Evolutionary conservation across 2,888 invertebrate genomes (phyloP).

Genomic region (Hyposoter dolosus): DNA sequence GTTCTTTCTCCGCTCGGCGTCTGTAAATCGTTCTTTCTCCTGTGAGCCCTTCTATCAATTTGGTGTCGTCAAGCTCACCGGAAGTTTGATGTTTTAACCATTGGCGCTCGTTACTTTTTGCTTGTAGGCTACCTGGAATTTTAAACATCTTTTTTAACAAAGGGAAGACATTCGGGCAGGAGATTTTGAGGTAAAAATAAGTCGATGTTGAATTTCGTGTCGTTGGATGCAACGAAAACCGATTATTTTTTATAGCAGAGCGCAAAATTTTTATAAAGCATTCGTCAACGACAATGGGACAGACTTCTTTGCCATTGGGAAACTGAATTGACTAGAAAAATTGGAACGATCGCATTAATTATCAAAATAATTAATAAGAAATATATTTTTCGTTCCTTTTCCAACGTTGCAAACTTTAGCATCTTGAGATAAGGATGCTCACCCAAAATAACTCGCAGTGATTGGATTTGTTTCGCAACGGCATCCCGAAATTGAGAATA

Average conservation of each 20-base stretch:
- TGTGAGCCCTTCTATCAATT: constrained; percentile 96
- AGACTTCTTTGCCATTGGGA: no score
- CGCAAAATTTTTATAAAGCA: no score
- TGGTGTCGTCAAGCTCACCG: constrained; percentile 97
- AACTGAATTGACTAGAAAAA: no score
- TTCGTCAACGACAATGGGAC: no score
- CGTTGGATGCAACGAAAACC: no score
- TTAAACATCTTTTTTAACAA: neutral
- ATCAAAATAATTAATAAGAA: neutral
- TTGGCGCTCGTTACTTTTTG: constrained; percentile 96
- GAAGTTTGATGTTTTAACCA: constrained; percentile 98
- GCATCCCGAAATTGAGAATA: constrained; percentile 93
- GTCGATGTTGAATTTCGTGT: no score
- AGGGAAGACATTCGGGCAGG: no score
- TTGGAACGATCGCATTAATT: no score
- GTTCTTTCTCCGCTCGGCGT: constrained; percentile 93
- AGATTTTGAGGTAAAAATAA: no score
- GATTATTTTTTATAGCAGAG: no score
- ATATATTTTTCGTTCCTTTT: neutral
- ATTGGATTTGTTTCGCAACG: constrained; percentile 93
- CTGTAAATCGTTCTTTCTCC: constrained; percentile 97
- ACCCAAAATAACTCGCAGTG: constrained; percentile 93
- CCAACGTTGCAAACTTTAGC: neutral
- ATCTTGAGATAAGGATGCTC: constrained; percentile 71
- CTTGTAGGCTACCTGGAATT: constrained; percentile 90